A percentile compares a stretch with the other conserved stretches of the same genome.
These are phyloP conservation scores for Drosophila tropicalis DNA, from an alignment of 1,140 invertebrate genomes.

Conservation along the genomic window DNA sequence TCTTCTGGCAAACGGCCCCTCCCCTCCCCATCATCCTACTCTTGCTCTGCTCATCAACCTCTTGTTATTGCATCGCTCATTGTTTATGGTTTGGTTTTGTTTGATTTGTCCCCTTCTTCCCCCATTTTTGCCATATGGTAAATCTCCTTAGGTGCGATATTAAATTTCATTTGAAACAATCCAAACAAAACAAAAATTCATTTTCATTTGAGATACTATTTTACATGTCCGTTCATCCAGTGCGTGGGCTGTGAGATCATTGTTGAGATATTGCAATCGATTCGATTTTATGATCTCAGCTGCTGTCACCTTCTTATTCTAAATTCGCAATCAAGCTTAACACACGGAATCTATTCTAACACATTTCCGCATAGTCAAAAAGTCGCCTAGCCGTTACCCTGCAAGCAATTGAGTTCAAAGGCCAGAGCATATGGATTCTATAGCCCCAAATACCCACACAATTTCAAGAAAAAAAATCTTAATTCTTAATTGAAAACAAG, in stretches of 20 bases:
- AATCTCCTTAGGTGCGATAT: background rate
- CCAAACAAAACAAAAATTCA: no score
- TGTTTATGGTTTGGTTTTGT: conserved; percentile 9
- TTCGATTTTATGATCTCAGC: conserved; percentile 6
- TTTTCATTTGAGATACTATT: no score
- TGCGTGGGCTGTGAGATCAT: conserved; percentile 1
- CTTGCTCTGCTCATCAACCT: background rate
- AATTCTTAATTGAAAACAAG: background rate
- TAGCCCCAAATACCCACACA: no score
- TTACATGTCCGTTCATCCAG: background rate
- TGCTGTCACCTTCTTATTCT: background rate
- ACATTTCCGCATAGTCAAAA: background rate
- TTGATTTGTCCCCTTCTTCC: background rate
- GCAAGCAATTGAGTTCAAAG: background rate
- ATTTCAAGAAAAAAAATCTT: conserved; percentile 14
- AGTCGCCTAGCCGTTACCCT: background rate
- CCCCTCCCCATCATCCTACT: background rate
- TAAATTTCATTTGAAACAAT: background rate
- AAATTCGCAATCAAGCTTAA: conserved; percentile 10
- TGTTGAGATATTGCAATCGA: background rate
- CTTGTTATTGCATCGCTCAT: conserved; percentile 11
- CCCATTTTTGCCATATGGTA: conserved; percentile 1
- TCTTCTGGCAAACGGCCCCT: background rate
- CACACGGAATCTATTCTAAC: background rate
- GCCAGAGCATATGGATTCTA: no score